These are phyloP conservation scores for Cryptocephalus moraei DNA, from an alignment of 2,888 invertebrate genomes.

Conservation along the genomic window DNA sequence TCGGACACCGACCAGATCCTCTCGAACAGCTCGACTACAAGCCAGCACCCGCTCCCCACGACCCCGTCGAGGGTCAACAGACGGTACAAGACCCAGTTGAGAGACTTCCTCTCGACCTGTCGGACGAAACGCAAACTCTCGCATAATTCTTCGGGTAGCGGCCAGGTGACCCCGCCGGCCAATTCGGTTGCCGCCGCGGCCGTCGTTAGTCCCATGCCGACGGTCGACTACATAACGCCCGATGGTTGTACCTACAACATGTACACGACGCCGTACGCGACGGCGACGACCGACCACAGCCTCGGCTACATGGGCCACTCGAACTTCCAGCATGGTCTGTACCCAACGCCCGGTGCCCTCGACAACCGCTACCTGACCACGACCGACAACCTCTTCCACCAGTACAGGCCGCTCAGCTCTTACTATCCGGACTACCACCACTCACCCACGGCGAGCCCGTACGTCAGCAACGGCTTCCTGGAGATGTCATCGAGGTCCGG, in stretches of 20 bases:
- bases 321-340: slow-evolving; percentile 52
- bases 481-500: slow-evolving; percentile 59
- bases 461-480: slow-evolving; percentile 75
- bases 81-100: slow-evolving; percentile 85
- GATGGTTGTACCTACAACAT: slow-evolving; percentile 48
- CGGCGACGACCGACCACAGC: slow-evolving; percentile 53
- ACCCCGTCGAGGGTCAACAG: slow-evolving; percentile 65
- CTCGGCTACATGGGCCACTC: slow-evolving; percentile 61
- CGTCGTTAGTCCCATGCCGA: slow-evolving; percentile 44
- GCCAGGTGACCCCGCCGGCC: slow-evolving; percentile 33
- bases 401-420: slow-evolving; percentile 76
- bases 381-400: slow-evolving; percentile 80
- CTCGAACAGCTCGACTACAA: slow-evolving; percentile 46
- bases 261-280: slow-evolving; percentile 68
- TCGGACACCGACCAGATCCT: slow-evolving; percentile 74
- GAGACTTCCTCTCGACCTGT: slow-evolving; percentile 89
- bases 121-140: slow-evolving; percentile 43
- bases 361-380: slow-evolving; percentile 57
- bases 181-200: slow-evolving; percentile 37
- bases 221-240: slow-evolving; percentile 57
- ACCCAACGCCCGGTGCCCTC: slow-evolving; percentile 42
- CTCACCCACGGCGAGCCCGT: slow-evolving; percentile 52
- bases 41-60: slow-evolving; percentile 37
- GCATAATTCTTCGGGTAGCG: slow-evolving; percentile 22
- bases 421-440: slow-evolving; percentile 74